Conservation (phyloP, 2,797 vertebrate species). For the Urocyon cinereoargenteus region DNA sequence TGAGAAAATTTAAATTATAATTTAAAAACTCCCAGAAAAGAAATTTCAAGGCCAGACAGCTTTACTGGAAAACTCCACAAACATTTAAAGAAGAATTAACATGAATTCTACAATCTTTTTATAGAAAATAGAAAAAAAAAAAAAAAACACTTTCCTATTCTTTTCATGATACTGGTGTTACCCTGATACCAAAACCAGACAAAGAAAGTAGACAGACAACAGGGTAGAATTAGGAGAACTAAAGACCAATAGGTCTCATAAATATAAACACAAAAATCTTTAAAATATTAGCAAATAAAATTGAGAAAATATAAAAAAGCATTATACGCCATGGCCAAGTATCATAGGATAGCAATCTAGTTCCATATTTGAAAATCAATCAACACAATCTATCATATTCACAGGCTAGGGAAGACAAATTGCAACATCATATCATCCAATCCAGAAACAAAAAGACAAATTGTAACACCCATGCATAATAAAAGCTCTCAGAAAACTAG, state of each 20-base stretch:
- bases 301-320: neutral
- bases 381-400: neutral
- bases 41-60: neutral
- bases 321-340: neutral
- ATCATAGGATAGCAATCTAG: neutral
- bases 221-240: neutral
- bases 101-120: neutral
- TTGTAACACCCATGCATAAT: neutral
- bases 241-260: neutral
- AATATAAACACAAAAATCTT: neutral
- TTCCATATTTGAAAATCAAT: slow-evolving; percentile 35
- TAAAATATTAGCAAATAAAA: neutral
- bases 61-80: slow-evolving; percentile 38
- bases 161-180: slow-evolving; percentile 24
- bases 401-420: neutral
- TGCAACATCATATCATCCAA: neutral
- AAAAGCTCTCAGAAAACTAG: neutral
- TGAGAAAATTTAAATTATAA: slow-evolving; percentile 59
- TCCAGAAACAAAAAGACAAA: neutral
- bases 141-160: neutral
- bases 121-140: neutral
- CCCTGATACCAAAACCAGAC: neutral
- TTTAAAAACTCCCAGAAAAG: slow-evolving; percentile 24
- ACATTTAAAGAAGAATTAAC: slow-evolving; percentile 32
- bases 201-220: neutral